Base-by-base conservation (phyloP, 2,113 vertebrate species). In the Brachyistius frenatus region DNA sequence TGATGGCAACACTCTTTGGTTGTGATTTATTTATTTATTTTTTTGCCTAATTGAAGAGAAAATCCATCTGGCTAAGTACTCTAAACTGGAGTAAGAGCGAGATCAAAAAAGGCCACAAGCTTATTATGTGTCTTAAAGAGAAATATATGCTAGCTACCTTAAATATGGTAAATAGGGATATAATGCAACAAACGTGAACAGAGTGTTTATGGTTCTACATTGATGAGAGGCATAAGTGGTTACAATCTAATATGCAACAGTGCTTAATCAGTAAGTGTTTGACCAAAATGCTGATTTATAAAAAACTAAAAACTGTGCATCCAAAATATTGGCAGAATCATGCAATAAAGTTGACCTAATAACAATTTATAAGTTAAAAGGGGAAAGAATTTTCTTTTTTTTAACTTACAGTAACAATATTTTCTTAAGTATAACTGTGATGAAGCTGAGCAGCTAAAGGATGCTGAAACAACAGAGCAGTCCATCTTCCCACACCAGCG, bases 81-180 rank as follows among this genome's bases (percentile, higher is more conserved):
- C 49, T 58, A 83, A 87, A 71, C 15, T 75, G 64, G 66, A 83
- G 72, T 71, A 73, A 76, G 49, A 77, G 78, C 68, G 33, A 49
- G 32, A 71, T 88, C 54, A 82, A 74, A 83, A 23, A 92, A 93
- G 91, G 91, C 92, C 86, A 91, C 88, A 83, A 84, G 80, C 73
- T 80, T 80, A 62, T 65, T 36, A 57, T 68, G 78, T 78, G 10
- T 23, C 23, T 23, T 23, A 76, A 83, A 69, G 39, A 62, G 15
- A 77, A 78, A 82, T 46, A 67, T 39, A 72, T 41, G 60, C 69
- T 41, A 69, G 65, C 47, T 71, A 87, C 39, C 10, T 76, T 71
- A 73, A 88, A 83, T 74, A 46, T 44, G 62, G 23, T 66, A 31
- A 70, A 60, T 6, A 44, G 55, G 65, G 39, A 73, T 68, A 52